Evolutionary conservation across 1,140 invertebrate genomes (phyloP).

Genomic region (Aleiodes sp.): DNA sequence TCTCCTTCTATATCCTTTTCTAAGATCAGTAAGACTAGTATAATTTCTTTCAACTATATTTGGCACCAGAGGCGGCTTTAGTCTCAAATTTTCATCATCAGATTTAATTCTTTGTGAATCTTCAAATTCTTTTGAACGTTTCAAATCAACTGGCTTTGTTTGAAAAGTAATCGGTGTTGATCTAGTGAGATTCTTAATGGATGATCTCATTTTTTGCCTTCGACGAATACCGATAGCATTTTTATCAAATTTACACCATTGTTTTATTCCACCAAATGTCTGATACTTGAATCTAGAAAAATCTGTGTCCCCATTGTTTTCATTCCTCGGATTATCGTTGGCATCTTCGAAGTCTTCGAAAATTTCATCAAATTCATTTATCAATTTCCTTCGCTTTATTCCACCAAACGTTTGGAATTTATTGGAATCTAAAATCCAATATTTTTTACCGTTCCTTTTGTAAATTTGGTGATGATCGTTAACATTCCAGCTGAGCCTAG

Average conservation of each 20-base stretch:
- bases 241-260: conserved; percentile 26
- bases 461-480: conserved; percentile 16
- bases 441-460: conserved; percentile 38
- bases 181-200: neutral
- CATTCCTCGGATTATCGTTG: neutral
- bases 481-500: conserved; percentile 8
- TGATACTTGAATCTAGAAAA: conserved; percentile 46
- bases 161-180: neutral
- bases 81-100: conserved; percentile 36
- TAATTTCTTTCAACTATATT: conserved; percentile 54
- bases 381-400: conserved; percentile 36
- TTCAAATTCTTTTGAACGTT: neutral
- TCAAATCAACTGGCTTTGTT: neutral
- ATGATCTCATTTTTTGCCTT: conserved; percentile 30
- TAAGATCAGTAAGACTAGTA: conserved; percentile 47
- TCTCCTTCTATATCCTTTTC: neutral
- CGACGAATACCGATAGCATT: conserved; percentile 31
- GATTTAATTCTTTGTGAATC: neutral
- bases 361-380: conserved; percentile 20
- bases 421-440: conserved; percentile 38
- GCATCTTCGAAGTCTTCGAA: conserved; percentile 24
- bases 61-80: conserved; percentile 51
- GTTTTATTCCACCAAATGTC: conserved; percentile 53
- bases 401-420: conserved; percentile 56
- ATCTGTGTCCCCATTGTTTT: conserved; percentile 12